Conservation (phyloP, 2,113 vertebrate species). For the Heterotilapia buettikoferi region DNA sequence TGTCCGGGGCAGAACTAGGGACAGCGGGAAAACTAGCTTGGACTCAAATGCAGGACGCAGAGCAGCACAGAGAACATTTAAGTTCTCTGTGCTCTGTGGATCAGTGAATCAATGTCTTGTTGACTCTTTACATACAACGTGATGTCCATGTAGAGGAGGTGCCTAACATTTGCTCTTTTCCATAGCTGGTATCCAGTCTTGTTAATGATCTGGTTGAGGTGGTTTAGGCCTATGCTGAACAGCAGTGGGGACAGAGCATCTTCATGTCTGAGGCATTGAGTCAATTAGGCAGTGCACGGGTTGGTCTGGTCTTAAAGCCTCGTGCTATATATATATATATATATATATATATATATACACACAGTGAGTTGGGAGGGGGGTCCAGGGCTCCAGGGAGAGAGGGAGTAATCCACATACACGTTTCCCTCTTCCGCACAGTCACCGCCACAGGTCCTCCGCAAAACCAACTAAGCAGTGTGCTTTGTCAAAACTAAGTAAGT, state of each 20-base stretch:
- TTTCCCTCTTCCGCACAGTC: too few species aligned
- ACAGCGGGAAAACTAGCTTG: background rate
- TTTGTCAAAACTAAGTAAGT: too few species aligned
- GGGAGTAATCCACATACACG: too few species aligned
- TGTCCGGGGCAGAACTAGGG: background rate
- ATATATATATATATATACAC: too few species aligned
- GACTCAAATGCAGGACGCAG: background rate
- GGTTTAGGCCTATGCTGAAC: background rate
- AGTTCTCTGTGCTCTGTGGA: too few species aligned
- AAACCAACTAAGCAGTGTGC: too few species aligned
- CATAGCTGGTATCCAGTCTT: background rate
- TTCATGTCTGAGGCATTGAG: background rate
- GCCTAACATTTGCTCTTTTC: background rate
- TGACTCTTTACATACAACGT: background rate
- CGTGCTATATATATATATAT: too few species aligned
- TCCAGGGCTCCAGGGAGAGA: too few species aligned
- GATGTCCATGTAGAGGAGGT: background rate
- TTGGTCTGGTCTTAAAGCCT: too few species aligned
- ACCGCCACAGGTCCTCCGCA: too few species aligned
- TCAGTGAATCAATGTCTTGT: background rate
- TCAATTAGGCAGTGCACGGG: too few species aligned
- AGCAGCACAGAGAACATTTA: background rate
- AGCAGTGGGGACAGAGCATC: background rate
- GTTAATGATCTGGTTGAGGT: background rate
- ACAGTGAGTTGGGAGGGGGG: too few species aligned